Evolutionary conservation across 1,140 invertebrate species (phyloP).

Genomic region (Rhopalosiphum maidis): DNA sequence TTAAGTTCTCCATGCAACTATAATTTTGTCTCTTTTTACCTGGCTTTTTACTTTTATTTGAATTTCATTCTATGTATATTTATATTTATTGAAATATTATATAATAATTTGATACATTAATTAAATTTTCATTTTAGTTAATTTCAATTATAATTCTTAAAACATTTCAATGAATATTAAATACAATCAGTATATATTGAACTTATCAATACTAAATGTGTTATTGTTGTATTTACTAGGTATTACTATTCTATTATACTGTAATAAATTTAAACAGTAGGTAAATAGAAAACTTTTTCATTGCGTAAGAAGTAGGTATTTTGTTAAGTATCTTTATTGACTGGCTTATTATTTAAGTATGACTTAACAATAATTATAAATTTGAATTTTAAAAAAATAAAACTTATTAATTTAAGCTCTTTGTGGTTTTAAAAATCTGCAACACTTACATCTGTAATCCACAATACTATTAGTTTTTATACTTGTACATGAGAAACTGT

Average conservation of each 20-base stretch:
- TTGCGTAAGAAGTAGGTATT: neutral
- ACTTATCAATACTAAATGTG: neutral
- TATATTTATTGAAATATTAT: neutral
- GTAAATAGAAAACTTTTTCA: neutral
- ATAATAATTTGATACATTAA: neutral
- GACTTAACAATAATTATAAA: neutral
- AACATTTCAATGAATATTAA: too few relatives aligned
- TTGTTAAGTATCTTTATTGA: neutral
- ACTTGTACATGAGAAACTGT: neutral
- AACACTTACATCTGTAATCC: neutral
- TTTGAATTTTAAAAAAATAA: too few relatives aligned
- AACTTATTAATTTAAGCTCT: too few relatives aligned
- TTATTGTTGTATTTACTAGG: neutral
- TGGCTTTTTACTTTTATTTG: neutral
- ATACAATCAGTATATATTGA: too few relatives aligned
- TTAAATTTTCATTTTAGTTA: too few relatives aligned
- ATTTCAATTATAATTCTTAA: neutral
- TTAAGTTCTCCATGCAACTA: neutral
- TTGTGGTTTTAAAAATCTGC: neutral
- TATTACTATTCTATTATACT: neutral
- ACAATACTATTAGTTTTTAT: neutral
- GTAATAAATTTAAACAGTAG: neutral
- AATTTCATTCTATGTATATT: neutral
- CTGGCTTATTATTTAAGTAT: neutral
- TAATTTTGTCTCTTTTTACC: neutral